Evolutionary conservation across 2,888 invertebrate genomes (phyloP).

Genomic region (Synergus gifuensis): DNA sequence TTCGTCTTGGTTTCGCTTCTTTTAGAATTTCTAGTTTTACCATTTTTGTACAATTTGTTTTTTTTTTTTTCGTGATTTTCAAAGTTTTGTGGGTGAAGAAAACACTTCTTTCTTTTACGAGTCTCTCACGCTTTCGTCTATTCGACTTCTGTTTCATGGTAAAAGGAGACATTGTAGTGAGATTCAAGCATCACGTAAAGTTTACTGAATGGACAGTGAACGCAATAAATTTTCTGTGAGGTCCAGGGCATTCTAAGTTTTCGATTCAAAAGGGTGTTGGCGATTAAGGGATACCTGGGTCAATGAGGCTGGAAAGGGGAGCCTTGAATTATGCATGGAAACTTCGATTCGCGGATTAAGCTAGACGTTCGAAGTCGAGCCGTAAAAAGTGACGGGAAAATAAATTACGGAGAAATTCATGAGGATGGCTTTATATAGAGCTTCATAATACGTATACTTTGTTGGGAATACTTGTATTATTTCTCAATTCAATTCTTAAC

Average conservation of each 20-base stretch:
- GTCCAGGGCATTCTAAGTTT: constrained; percentile 67
- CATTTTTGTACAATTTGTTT: not conserved
- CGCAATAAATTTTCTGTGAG: constrained; percentile 72
- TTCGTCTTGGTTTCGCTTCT: not conserved
- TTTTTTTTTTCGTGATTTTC: constrained; percentile 6
- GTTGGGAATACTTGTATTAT: not conserved
- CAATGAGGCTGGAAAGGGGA: constrained; percentile 54
- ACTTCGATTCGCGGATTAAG: constrained; percentile 72
- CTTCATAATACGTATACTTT: not conserved
- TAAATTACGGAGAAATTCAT: not conserved
- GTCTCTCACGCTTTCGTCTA: not conserved
- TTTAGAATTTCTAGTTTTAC: not conserved
- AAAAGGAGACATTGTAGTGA: constrained; percentile 55
- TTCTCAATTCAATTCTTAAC: not conserved
- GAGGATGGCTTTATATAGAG: not conserved
- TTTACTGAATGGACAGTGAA: constrained; percentile 65
- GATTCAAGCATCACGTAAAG: constrained; percentile 34
- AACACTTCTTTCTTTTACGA: constrained; percentile 27
- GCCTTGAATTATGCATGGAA: constrained; percentile 76
- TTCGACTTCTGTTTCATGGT: constrained; percentile 52
- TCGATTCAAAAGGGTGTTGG: constrained; percentile 70
- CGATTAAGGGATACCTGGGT: constrained; percentile 40
- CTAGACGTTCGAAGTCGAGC: constrained; percentile 1
- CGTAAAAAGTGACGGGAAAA: constrained; percentile 9
- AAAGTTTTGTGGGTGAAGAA: not conserved